Evolutionary conservation across 2,113 vertebrate species (phyloP), one percentile per base, ranked within the genome.

Genomic region (Montifringilla adamsi): DNA sequence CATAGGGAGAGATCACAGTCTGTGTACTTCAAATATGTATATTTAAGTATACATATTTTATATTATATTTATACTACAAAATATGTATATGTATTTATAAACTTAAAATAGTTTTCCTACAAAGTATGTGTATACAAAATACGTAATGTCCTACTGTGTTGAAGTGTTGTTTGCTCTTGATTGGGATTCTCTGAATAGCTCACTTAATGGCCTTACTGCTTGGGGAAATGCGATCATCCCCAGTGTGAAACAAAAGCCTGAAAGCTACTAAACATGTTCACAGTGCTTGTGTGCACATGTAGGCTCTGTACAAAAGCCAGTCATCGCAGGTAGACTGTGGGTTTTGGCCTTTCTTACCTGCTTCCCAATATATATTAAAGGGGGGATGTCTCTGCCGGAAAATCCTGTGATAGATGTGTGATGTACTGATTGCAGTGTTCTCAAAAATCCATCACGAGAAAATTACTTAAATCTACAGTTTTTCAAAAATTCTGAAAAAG

Each of bases 381-480:
- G 6, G 3, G 3, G 4, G 2, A n/a, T 0, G 3, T 62, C n/a
- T 73, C 23, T 69, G 21, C 46, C 81, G 60, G 47, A 81, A 86
- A 92, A 58, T 63, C 14, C 58, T 85, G 11, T 1, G 1, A 19
- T 27, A 49, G 27, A 6, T 43, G 7, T 63, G 20, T 31, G 6
- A 24, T 85, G 5, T 49, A 53, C 7, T 21, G 58, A 28, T 60
- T 77, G 15, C 6, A 3, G 13, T 69, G 41, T 47, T 70, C 64
- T 86, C 52, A 87, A 43, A n/a, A 87, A 31, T 82, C 3, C 9
- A 16, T 44, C 8, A n/a, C 0, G 0, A 70, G 41, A 41, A 27
- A 77, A 30, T 64, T 41, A n/a, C 15, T 64, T 53, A 2, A 2
- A 33, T 60, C 11, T n/a, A 33, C 31, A 4, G n/a, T 60, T 47